Percentiles rank a stretch among this genome's conserved stretches.
Conservation (phyloP, 2,888 invertebrate genomes). For the Plusia festucae region DNA sequence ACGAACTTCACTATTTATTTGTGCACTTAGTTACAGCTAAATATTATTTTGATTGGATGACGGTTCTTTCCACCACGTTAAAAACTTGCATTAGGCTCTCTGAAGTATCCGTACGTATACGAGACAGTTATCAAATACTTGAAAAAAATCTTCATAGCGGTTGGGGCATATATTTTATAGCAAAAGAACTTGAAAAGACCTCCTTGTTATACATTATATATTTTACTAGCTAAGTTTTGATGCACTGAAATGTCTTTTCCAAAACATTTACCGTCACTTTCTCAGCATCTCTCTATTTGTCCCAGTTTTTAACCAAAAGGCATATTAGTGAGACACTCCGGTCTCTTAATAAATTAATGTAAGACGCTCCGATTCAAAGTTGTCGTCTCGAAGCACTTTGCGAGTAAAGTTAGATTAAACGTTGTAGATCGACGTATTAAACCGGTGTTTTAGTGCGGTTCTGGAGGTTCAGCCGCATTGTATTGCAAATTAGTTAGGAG, state of each 20-base stretch:
- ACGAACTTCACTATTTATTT: no score
- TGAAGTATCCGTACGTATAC: not conserved
- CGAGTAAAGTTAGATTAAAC: conserved; percentile 84
- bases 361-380: conserved; percentile 66
- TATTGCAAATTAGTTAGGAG: conserved; percentile 78
- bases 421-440: conserved; percentile 78
- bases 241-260: conserved; percentile 39
- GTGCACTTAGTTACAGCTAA: no score
- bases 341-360: conserved; percentile 70
- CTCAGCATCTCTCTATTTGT: conserved; percentile 13
- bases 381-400: conserved; percentile 73
- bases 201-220: conserved; percentile 36
- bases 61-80: not conserved
- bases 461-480: conserved; percentile 69
- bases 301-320: conserved; percentile 16
- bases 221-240: conserved; percentile 37
- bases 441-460: conserved; percentile 71
- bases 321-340: conserved; percentile 35
- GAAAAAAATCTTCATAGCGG: not conserved
- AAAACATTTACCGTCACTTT: conserved; percentile 37
- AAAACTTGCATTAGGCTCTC: no score
- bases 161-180: conserved; percentile 16
- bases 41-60: no score
- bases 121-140: conserved; percentile 5
- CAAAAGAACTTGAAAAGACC: conserved; percentile 10